Base-by-base conservation (phyloP, 2,888 invertebrate species). In the Archips xylosteana region DNA sequence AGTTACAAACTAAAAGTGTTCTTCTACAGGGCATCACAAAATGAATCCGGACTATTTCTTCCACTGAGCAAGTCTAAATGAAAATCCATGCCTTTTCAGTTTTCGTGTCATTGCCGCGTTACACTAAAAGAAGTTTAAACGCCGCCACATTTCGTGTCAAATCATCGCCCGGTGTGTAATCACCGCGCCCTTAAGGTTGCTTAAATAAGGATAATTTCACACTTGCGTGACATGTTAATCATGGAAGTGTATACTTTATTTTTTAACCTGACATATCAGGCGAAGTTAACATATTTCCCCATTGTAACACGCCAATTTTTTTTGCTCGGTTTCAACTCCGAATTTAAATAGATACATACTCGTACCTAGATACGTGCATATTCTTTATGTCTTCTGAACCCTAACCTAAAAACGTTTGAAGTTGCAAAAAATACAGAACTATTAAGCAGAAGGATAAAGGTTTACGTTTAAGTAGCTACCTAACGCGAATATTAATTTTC, bases 181-280 rank as follows among this genome's bases (percentile, higher is more conserved):
- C 39, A 12, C n/a, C 54, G 39, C 65, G 12, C 42, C 34, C 42
- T 51, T 39, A 61, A 51, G 12, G n/a, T 70, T n/a, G 60, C 42
- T 62, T 39, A 39, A 59, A 65, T 71, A 45, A 42, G 39, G 15
- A 54, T 42, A 42, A 60, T 62, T 54, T 34, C 61, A 66, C 61
- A 61, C 61, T 67, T 45, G 71, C 71, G 71, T 71, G 71, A 71
- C 66, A 15, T 23, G 39, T 45, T 39, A 54, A 23, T 23, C 23
- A 1, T 23, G 23, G 23, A 6, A 3, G 39, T 54, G 8, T 54
- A 9, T 13, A 12, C 12, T 13, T 51, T 51, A n/a, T 51, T 66
- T 66, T 62, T 66, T 15, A 32, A 10, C 42, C 34, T 71, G 65
- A 66, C 65, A 60, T 66, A 66, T 71, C 66, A 71, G 60, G 71